A percentile compares a stretch with the other conserved stretches of the same genome.
Conservation (phyloP, 2,113 vertebrate genomes). For the Hepsetus odoe region DNA sequence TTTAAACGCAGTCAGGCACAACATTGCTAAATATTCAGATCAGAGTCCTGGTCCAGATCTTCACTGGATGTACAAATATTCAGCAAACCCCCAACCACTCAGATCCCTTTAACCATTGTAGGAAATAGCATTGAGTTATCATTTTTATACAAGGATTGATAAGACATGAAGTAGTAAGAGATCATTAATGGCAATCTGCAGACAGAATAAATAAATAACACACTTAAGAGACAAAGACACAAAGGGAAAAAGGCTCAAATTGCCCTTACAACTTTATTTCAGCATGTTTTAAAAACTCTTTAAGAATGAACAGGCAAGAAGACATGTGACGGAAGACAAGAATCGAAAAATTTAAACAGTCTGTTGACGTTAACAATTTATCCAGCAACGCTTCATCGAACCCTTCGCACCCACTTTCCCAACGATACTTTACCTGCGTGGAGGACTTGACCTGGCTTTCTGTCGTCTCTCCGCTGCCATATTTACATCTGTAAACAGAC, state of each 20-base stretch:
- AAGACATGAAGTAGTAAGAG: background rate
- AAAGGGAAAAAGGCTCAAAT: constrained; percentile 56
- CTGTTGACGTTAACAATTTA: constrained; percentile 20
- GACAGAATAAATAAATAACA: constrained; percentile 56
- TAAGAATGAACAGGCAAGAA: constrained; percentile 27
- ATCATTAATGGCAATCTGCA: background rate
- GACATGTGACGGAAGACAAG: constrained; percentile 15
- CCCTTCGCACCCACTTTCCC: constrained; percentile 72
- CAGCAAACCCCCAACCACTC: no score
- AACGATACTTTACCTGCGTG: constrained; percentile 98
- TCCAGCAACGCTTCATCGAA: constrained; percentile 58
- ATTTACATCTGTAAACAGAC: constrained; percentile 99
- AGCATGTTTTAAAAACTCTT: constrained; percentile 44
- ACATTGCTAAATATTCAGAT: background rate
- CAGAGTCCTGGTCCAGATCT: no score
- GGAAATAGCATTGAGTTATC: no score
- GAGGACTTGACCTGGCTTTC: constrained; percentile 94
- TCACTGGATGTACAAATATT: background rate
- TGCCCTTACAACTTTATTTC: constrained; percentile 71
- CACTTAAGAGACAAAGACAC: constrained; percentile 69
- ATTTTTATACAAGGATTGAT: constrained; percentile 41
- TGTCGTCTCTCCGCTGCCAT: constrained; percentile 99
- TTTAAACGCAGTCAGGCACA: background rate
- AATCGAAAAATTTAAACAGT: background rate
- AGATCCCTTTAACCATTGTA: no score